Evolutionary conservation across 1,140 invertebrate species (phyloP).

Genomic region (Lysiphlebus fabarum): DNA sequence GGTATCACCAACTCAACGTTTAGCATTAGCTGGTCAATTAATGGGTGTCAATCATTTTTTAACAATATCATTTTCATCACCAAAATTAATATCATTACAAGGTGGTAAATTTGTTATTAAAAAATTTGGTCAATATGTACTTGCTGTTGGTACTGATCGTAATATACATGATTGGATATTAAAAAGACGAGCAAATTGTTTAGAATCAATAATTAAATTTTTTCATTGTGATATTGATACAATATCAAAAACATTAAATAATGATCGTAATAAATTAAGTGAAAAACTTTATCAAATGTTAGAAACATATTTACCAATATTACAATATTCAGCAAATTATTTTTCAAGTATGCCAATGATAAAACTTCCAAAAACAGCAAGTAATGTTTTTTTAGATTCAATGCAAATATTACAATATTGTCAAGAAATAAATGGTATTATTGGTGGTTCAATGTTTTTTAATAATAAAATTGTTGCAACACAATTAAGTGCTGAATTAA

Average conservation of each 20-base stretch:
- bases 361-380: slow-evolving; percentile 77
- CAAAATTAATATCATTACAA: slow-evolving; percentile 70
- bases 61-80: slow-evolving; percentile 68
- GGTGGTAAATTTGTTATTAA: slow-evolving; percentile 81
- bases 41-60: slow-evolving; percentile 79
- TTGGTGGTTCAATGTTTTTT: slow-evolving; percentile 75
- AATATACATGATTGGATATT: slow-evolving; percentile 78
- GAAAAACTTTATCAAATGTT: slow-evolving; percentile 80
- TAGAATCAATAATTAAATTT: slow-evolving; percentile 71
- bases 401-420: slow-evolving; percentile 76
- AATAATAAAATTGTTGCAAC: slow-evolving; percentile 74
- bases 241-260: slow-evolving; percentile 60
- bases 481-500: slow-evolving; percentile 69
- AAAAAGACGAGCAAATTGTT: slow-evolving; percentile 67
- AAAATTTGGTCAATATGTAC: slow-evolving; percentile 72
- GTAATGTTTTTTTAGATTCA: slow-evolving; percentile 76
- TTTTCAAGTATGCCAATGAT: slow-evolving; percentile 75
- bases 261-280: slow-evolving; percentile 63
- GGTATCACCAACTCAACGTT: slow-evolving; percentile 76
- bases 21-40: slow-evolving; percentile 76
- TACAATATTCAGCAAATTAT: slow-evolving; percentile 73
- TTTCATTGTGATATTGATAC: slow-evolving; percentile 75
- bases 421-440: slow-evolving; percentile 65
- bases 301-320: slow-evolving; percentile 77
- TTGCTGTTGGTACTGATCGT: slow-evolving; percentile 80